Evolutionary conservation across 1,140 invertebrate species (phyloP).

Genomic region (Trichomalopsis sarcophagae): DNA sequence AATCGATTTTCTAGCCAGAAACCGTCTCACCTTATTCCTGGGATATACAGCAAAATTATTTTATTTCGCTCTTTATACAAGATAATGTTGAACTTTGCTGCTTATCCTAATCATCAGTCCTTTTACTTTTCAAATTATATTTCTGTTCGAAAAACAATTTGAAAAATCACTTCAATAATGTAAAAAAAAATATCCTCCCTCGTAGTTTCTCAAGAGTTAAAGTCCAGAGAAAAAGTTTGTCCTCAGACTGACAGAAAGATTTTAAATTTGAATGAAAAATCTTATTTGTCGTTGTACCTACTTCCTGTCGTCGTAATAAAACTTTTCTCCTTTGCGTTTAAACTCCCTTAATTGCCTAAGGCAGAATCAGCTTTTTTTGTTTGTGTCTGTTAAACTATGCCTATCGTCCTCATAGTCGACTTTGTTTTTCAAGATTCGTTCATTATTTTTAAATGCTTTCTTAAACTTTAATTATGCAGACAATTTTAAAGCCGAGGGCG

Average conservation of each 20-base stretch:
- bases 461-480: not conserved
- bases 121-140: not conserved
- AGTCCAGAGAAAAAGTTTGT: conserved; percentile 8
- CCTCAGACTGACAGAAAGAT: not conserved
- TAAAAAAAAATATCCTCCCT: not conserved
- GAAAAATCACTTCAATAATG: not conserved
- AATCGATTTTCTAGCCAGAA: conserved; percentile 15
- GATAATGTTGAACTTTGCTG: not conserved
- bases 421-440: not conserved
- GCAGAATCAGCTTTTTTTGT: conserved; percentile 28
- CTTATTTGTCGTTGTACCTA: not conserved
- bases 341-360: not conserved
- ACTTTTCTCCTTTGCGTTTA: not conserved
- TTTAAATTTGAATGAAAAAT: not conserved
- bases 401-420: not conserved
- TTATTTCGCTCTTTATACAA: not conserved
- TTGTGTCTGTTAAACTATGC: conserved; percentile 24
- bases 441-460: not conserved
- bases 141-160: not conserved
- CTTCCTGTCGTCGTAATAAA: conserved; percentile 2
- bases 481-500: not conserved
- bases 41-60: not conserved
- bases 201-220: not conserved
- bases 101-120: not conserved
- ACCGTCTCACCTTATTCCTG: not conserved